Base-by-base conservation (phyloP, 2,113 vertebrate genomes). In the Dipodomys merriami region DNA sequence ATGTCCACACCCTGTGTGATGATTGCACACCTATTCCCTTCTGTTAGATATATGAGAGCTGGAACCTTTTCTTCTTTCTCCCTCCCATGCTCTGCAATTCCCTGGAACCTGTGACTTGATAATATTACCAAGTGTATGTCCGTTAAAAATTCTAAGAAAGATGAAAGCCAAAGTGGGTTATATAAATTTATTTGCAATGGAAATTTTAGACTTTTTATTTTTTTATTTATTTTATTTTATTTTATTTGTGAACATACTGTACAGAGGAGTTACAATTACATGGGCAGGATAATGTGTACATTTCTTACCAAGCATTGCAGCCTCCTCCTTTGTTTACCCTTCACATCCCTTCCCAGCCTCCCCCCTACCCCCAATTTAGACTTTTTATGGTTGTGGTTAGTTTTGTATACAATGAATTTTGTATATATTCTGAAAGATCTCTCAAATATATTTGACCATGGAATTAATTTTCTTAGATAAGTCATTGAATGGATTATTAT, bases 161-260 rank as follows among this genome's bases (percentile, higher is more conserved):
- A 25, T 2, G 5, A 79, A 4, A 5, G 4, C 39, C 44, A 88
- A 76, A 60, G 13, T 44, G n/a, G 93, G 5, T 23, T 60, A 39
- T 5, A 44, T 0, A 62, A 13, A 82, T 39, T 11, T n/a, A 29
- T 77, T 86, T 81, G 49, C 0, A 39, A n/a, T 9, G 83, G 7
- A 91, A 88, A 5, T 57, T 88, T 64, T 72, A 83, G 57, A 77
- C 13, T 6, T 88, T 8, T 65, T 93, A 22, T 87, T 6, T 88
- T 8, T 65, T 93, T n/a, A n/a, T n/a, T n/a, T n/a, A n/a, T n/a
- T n/a, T n/a, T n/a, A n/a, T n/a, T n/a, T n/a, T n/a, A n/a, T n/a
- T n/a, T n/a, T n/a, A n/a, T n/a, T n/a, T n/a, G n/a, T n/a, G n/a
- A n/a, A n/a, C n/a, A n/a, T n/a, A n/a, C n/a, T n/a, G n/a, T n/a